Evolutionary conservation across 2,797 vertebrate genomes (phyloP).

Genomic region (Haliaeetus vocifer): DNA sequence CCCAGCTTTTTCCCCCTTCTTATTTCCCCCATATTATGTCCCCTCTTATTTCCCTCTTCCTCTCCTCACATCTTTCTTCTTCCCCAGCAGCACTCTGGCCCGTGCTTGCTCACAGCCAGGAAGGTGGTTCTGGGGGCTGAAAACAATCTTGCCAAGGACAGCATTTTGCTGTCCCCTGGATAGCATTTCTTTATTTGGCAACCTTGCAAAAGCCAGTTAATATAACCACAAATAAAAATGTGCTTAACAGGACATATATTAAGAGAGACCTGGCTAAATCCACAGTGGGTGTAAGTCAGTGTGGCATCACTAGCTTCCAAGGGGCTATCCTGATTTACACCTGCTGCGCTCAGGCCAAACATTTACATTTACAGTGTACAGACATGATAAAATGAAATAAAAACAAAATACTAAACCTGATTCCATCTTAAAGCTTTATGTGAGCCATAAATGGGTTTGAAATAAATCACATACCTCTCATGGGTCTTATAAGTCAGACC

Average conservation of each 20-base stretch:
- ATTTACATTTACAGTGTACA: background rate
- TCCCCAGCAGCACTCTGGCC: background rate
- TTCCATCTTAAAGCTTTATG: conserved; percentile 14
- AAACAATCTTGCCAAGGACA: background rate
- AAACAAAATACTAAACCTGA: background rate
- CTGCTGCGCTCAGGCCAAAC: background rate
- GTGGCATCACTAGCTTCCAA: background rate
- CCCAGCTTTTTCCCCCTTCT: background rate
- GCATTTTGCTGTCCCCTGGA: background rate
- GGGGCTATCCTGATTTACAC: background rate
- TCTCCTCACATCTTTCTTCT: background rate
- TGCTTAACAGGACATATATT: background rate
- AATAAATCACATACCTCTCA: background rate
- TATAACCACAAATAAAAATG: background rate
- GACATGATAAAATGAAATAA: conserved; percentile 26
- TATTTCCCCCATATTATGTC: background rate
- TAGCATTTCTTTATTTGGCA: background rate
- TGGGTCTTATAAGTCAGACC: background rate
- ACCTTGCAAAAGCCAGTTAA: background rate
- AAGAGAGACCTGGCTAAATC: background rate
- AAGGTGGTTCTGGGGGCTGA: background rate
- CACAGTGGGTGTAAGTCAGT: background rate
- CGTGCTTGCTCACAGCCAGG: background rate
- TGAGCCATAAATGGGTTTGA: background rate
- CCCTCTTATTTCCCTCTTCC: background rate